phyloP scores from a whole-genome alignment of 2,797 vertebrate species.

The Tenualosa thibaudeaui region DNA sequence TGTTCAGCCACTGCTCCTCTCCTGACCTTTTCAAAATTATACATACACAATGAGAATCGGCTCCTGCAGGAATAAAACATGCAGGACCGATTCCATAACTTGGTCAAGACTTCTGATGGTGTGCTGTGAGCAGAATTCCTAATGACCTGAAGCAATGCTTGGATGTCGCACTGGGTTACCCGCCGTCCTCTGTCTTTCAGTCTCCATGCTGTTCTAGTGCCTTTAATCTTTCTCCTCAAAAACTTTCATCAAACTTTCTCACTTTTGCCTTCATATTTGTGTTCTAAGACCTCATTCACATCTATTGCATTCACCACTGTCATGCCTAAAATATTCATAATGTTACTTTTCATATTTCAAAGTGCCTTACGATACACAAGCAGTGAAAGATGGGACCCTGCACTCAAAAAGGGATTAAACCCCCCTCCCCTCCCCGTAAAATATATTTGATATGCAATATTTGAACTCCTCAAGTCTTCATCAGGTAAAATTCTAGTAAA shows the following conservation, averaged over 20 bases:
- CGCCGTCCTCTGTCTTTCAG: not conserved
- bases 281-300: not conserved
- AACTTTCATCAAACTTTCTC: conserved; percentile 8
- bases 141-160: conserved; percentile 52
- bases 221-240: not conserved
- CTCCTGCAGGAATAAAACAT: conserved; percentile 66
- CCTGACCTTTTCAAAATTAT: conserved; percentile 78
- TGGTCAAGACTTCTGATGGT: conserved; percentile 56
- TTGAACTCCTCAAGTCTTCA: not conserved
- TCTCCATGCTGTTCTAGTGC: not conserved
- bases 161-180: not conserved
- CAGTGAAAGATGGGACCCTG: no score
- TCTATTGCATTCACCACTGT: not conserved
- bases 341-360: not conserved
- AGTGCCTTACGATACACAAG: no score
- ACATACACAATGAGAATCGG: conserved; percentile 72
- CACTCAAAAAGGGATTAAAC: no score
- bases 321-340: not conserved
- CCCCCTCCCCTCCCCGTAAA: no score
- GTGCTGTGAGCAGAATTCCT: conserved; percentile 54
- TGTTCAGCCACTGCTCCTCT: conserved; percentile 61
- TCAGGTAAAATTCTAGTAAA: not conserved
- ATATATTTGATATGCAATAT: no score
- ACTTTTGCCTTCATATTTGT: not conserved
- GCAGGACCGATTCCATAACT: conserved; percentile 61